Evolutionary conservation across 2,797 vertebrate species (phyloP), one percentile per base, ranked within the genome.

Genomic region (Sphaeramia orbicularis): DNA sequence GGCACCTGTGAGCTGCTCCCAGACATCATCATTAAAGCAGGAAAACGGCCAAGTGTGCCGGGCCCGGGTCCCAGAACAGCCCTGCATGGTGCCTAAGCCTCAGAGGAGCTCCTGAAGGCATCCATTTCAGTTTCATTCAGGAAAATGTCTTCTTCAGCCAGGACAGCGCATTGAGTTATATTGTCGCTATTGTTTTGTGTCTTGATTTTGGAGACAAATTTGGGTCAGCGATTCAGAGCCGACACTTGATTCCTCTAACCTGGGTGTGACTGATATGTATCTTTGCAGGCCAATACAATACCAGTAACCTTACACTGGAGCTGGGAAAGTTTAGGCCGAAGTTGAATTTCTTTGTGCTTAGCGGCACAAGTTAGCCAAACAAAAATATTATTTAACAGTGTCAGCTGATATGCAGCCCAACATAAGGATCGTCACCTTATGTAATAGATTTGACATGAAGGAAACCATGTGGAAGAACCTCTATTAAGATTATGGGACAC

Each of bases 161-260:
- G 11, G n/a, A 16, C 10, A 54, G 58, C 2, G 14, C 35, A 49
- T 55, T 18, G 14, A 43, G 9, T 9, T 0, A 53, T 15, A 8
- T 42, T 65, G 32, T 59, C 27, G 12, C 19, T 4, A 15, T 5
- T 55, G 49, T 37, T 57, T 62, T 38, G 7, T 21, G 32, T 58
- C 10, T 24, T 38, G 14, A 38, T 21, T 66, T 36, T 36, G 60
- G 27, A 27, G 32, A 14, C 38, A 55, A 8, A 74, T 69, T 40
- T 19, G 71, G 71, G 75, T 66, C 71, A 72, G 53, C 12, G 30
- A 21, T 37, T 58, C 32, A 71, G 52, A 1, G 12, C 19, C 32
- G 65, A 36, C 45, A 73, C 44, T 38, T 10, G 64, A 80, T 44
- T 71, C 67, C 71, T 54, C 42, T 14, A 2, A 61, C 18, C 14